Evolutionary conservation across 2,797 vertebrate species (phyloP), one percentile per base, ranked within the genome.

Genomic region (Halcyon chelicuti): DNA sequence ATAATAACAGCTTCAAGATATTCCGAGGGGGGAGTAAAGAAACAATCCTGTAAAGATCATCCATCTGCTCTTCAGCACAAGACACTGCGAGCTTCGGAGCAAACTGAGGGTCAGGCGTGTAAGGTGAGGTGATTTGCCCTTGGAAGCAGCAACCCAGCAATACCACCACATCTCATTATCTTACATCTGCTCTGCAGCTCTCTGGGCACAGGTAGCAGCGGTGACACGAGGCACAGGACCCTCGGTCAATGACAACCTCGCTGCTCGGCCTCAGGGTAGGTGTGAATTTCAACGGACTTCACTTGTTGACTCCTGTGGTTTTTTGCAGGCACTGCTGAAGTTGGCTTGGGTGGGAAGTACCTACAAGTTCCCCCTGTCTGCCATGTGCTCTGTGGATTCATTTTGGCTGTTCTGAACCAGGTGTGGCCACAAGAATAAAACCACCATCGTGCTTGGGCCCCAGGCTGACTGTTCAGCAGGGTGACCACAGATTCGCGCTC

Each of bases 391-490:
- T 40, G 49, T 35, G 76, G 37, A 52, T 28, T 91, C 54, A 3
- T 40, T 71, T 52, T 68, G 49, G 61, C 83, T 86, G 44, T 73
- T 92, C 33, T 55, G 63, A 88, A 19, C 44, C 77, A 94, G 74
- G 72, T 95, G 72, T 44, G 46, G 54, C 87, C 83, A 21, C 79
- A 62, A 87, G 91, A 94, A 86, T 52, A 88, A 92, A 93, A 80
- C 65, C 73, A 71, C 57, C 13, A 0, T 7, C 0, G 0, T 26
- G 51, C 46, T 35, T 12, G 2, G 55, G 47, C 40, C 66, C 61
- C 25, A 49, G 72, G 61, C 54, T 18, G 14, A 6, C 47, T 37
- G n/a, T n/a, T 83, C 7, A 68, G 72, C 2, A 0, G 20, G 49
- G 57, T 80, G 68, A 77, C 79, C 90, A 46, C 79, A 86, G 61